These are phyloP conservation scores for Austrofundulus limnaeus DNA, from an alignment of 2,113 vertebrate species.

Conservation along the genomic window DNA sequence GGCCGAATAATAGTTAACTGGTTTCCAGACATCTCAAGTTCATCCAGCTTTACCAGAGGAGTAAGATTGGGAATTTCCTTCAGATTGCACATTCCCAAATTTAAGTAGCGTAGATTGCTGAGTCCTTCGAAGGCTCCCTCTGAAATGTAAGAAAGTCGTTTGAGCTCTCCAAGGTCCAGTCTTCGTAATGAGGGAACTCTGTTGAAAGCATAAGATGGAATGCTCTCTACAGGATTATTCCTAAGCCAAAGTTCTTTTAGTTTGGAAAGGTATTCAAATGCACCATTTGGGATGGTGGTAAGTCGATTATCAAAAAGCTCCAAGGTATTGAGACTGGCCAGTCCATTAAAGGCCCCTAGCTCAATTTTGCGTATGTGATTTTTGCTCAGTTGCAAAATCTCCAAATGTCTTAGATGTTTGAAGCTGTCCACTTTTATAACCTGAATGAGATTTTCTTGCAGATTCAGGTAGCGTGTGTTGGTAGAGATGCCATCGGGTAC, in stretches of 20 bases:
- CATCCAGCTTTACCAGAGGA: slow-evolving; percentile 93
- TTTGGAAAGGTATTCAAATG: slow-evolving; percentile 98
- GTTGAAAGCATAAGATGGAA: slow-evolving; percentile 98
- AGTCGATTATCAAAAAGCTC: slow-evolving; percentile 99
- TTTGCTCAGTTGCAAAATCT: slow-evolving; percentile 96
- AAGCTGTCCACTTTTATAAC: slow-evolving; percentile 99
- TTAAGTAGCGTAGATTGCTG: slow-evolving; percentile 98
- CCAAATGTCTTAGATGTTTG: slow-evolving; percentile 96
- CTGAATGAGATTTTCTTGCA: slow-evolving; percentile 98
- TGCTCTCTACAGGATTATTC: slow-evolving; percentile 98
- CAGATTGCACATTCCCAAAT: slow-evolving; percentile 99
- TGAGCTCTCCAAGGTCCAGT: slow-evolving; percentile 94
- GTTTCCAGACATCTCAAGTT: slow-evolving; percentile 98
- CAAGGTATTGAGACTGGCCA: slow-evolving; percentile 97
- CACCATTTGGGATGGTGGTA: slow-evolving; percentile 97
- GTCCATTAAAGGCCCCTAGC: slow-evolving; percentile 98
- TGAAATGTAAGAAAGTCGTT: slow-evolving; percentile 97
- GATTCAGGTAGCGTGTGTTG: slow-evolving; percentile 96
- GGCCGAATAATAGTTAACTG: slow-evolving; percentile 91
- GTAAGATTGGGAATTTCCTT: slow-evolving; percentile 98
- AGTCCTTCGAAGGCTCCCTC: slow-evolving; percentile 99
- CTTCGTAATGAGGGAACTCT: slow-evolving; percentile 94
- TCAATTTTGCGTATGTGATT: slow-evolving; percentile 99
- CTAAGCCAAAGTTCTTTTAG: slow-evolving; percentile 98
- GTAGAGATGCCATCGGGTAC: slow-evolving; percentile 99